phyloP scores from a whole-genome alignment of 2,113 vertebrate species.

The Crotalus tigris region DNA sequence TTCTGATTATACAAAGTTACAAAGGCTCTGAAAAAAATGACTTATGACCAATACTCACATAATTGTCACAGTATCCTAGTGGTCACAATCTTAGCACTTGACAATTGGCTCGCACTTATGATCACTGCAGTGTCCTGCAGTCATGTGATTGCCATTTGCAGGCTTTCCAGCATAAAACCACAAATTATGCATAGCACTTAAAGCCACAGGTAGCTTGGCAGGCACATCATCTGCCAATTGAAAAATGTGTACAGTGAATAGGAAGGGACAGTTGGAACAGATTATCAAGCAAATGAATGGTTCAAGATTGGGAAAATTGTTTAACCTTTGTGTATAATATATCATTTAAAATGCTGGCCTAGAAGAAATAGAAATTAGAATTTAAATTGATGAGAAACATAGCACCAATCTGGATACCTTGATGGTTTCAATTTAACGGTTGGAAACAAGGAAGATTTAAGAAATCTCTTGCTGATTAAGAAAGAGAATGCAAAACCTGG shows the following conservation, averaged over 20 bases:
- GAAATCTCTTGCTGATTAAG: not conserved
- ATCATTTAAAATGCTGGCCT: not conserved
- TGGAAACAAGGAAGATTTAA: not conserved
- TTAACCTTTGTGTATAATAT: not conserved
- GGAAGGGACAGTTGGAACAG: not conserved
- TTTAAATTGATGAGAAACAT: not conserved
- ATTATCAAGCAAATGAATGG: not conserved
- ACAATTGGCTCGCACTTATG: not conserved
- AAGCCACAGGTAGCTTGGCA: not conserved
- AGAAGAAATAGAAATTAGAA: not conserved
- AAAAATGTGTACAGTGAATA: not conserved
- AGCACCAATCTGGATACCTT: not conserved
- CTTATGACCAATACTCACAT: not conserved
- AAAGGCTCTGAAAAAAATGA: not conserved
- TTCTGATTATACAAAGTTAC: not conserved
- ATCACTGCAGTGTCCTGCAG: not conserved
- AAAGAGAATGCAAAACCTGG: not conserved
- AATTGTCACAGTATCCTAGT: not conserved
- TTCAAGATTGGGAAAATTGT: not conserved
- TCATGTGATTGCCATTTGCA: not conserved
- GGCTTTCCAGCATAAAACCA: not conserved
- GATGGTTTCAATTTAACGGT: not conserved
- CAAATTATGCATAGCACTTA: not conserved
- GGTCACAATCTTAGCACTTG: not conserved
- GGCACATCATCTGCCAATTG: not conserved